Evolutionary conservation across 2,797 vertebrate species (phyloP).

Genomic region (Lophotriccus pileatus): DNA sequence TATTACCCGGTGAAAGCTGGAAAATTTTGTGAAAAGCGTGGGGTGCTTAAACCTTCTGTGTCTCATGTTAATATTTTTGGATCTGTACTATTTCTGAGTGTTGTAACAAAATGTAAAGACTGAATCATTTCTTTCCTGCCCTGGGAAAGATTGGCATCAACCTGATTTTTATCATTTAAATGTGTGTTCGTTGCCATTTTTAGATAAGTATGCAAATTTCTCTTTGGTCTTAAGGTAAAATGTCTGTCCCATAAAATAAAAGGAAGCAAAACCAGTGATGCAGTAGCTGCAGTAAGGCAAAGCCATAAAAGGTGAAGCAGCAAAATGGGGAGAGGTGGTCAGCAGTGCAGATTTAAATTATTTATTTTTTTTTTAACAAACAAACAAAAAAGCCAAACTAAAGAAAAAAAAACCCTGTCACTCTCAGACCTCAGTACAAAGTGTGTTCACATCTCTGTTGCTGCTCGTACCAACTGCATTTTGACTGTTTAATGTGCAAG

Average conservation of each 20-base stretch:
- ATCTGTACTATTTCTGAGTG: not conserved
- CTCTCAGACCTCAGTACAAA: not conserved
- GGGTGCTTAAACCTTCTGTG: not conserved
- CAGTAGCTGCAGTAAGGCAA: not conserved
- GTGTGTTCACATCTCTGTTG: not conserved
- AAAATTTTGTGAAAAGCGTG: not conserved
- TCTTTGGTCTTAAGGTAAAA: not conserved
- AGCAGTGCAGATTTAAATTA: not conserved
- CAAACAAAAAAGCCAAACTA: not conserved
- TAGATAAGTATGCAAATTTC: not conserved
- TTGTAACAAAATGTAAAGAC: not conserved
- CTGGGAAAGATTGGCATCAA: not conserved
- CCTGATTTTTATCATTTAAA: not conserved
- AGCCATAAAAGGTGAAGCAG: not conserved
- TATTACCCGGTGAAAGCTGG: not conserved
- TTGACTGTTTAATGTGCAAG: rapidly evolving
- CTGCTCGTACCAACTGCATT: not conserved
- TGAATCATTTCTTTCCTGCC: not conserved
- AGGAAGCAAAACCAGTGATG: not conserved
- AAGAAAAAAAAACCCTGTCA: rapidly evolving
- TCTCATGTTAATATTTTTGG: not conserved
- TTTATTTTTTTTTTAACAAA: not conserved
- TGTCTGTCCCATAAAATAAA: not conserved
- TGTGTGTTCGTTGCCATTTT: not conserved
- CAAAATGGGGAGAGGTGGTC: not conserved